phyloP scores from a whole-genome alignment of 2,797 vertebrate species.

The Crenuchus spilurus region DNA sequence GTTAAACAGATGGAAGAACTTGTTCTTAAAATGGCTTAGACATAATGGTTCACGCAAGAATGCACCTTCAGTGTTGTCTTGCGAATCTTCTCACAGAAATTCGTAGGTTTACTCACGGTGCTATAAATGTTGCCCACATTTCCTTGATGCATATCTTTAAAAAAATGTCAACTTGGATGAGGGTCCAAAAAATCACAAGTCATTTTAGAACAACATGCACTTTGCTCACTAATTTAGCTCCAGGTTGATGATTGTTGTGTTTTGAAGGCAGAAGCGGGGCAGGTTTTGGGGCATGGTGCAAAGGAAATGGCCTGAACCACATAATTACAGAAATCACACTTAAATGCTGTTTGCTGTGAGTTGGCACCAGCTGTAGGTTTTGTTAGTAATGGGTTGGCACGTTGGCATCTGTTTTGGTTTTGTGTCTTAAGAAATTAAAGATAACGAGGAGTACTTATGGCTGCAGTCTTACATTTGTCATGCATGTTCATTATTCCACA shows the following conservation, averaged over 20 bases:
- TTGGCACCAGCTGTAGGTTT: not conserved
- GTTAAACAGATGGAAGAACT: not conserved
- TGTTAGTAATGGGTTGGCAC: not conserved
- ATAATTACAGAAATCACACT: slow-evolving; percentile 36
- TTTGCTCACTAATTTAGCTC: not conserved
- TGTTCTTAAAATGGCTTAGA: not conserved
- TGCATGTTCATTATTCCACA: too few species aligned
- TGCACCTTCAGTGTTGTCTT: not conserved
- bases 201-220: not conserved
- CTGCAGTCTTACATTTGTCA: too few species aligned
- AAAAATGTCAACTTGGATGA: not conserved
- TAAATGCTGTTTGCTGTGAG: not conserved
- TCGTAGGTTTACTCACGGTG: not conserved
- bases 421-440: too few species aligned
- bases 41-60: not conserved
- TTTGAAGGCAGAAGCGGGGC: not conserved
- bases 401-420: too few species aligned
- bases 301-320: slow-evolving; percentile 4
- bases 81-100: not conserved
- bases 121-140: not conserved
- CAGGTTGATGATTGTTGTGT: not conserved
- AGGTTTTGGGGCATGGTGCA: not conserved
- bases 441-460: too few species aligned
- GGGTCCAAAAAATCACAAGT: not conserved
- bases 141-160: not conserved